phyloP scores from a whole-genome alignment of 2,888 invertebrate species.

The Hymenopus coronatus region DNA sequence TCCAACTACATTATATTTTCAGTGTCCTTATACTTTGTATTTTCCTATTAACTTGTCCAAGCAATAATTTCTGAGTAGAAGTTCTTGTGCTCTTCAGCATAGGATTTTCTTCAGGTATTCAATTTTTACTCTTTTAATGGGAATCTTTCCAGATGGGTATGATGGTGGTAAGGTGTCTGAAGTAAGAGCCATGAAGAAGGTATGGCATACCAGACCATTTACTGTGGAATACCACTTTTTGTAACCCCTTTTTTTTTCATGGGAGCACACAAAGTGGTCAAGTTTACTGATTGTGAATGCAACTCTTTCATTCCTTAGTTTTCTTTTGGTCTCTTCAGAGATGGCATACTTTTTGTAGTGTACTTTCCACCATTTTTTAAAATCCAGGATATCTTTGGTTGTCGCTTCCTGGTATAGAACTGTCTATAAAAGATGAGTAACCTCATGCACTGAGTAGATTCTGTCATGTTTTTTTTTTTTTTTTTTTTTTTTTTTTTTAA shows the following conservation, averaged over 20 bases:
- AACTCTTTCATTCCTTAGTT: background rate
- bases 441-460: conserved; percentile 3
- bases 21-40: background rate
- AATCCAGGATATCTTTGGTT: background rate
- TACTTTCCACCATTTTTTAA: background rate
- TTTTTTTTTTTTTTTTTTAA: too few species aligned
- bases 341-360: background rate
- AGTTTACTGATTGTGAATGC: background rate
- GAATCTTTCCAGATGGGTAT: background rate
- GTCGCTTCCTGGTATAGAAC: background rate
- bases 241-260: background rate
- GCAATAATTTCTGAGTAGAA: too few species aligned
- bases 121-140: background rate
- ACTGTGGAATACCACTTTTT: background rate
- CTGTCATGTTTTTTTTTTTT: conserved; percentile 5
- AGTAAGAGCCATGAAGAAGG: background rate
- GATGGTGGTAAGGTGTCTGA: too few species aligned
- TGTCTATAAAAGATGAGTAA: background rate
- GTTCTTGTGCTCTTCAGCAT: background rate
- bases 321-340: background rate
- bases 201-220: background rate
- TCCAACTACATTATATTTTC: background rate
- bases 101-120: background rate
- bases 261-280: background rate
- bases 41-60: background rate